Evolutionary conservation across 2,888 invertebrate species (phyloP).

Genomic region (Vanessa cardui): DNA sequence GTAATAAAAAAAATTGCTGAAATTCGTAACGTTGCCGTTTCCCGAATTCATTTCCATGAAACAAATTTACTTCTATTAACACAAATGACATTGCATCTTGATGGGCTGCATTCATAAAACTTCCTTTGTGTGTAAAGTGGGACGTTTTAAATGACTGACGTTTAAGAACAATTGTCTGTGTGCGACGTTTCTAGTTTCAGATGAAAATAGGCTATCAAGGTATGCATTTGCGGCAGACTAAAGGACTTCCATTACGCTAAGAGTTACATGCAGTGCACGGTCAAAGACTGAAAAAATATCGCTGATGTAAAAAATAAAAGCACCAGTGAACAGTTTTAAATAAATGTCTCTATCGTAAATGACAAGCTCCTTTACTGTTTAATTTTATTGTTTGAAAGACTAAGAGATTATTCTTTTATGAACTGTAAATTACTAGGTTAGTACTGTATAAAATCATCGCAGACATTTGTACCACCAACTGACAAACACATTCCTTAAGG

Average conservation of each 20-base stretch:
- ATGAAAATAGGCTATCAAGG: slow-evolving; percentile 61
- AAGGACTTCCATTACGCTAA: slow-evolving; percentile 36
- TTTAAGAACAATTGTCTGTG: slow-evolving; percentile 62
- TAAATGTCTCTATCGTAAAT: not conserved
- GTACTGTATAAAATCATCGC: no score
- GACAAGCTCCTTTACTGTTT: no score
- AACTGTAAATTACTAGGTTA: no score
- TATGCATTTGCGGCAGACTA: slow-evolving; percentile 41
- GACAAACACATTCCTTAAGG: no score
- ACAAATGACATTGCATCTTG: slow-evolving; percentile 29
- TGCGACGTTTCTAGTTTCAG: slow-evolving; percentile 60
- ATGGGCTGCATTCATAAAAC: slow-evolving; percentile 47
- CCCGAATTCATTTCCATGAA: not conserved
- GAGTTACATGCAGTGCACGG: slow-evolving; percentile 29
- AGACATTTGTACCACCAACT: no score
- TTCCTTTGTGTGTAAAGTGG: slow-evolving; percentile 70
- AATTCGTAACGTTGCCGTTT: no score
- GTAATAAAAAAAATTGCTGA: no score
- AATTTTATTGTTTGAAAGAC: no score
- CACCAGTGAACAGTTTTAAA: not conserved
- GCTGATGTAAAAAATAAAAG: slow-evolving; percentile 20
- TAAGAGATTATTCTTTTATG: no score
- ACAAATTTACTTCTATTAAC: slow-evolving; percentile 13
- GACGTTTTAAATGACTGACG: slow-evolving; percentile 66
- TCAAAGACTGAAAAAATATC: slow-evolving; percentile 28